Base-by-base conservation (phyloP, 2,888 invertebrate genomes). In the Nomada ferruginata region DNA sequence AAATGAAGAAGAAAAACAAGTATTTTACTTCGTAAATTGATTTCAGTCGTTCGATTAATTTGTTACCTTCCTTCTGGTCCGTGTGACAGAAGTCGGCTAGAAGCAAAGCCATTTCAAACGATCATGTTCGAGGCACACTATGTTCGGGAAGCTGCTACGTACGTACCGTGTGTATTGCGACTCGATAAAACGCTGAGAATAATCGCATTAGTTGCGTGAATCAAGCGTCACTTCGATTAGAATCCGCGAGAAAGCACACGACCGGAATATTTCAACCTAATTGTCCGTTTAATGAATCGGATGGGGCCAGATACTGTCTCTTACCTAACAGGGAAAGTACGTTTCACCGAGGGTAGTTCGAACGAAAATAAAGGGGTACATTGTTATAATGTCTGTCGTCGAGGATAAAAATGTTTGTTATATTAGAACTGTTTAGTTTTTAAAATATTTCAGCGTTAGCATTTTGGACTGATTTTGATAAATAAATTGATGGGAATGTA, bases 61-160 rank as follows among this genome's bases (percentile, higher is more conserved):
- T 74, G 88, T 93, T 93, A 93, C 93, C 92, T 93, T 93, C 90
- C 92, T 93, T 91, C 91, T 92, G 88, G 91, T 93, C 93, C 93
- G 92, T 91, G 92, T 90, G 89, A 92, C 89, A 90, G 90, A 91
- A 91, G 92, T 92, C 85, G 92, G 92, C 93, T 93, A 91, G 88
- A 93, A 93, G 92, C 92, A 93, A 92, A 92, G 92, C 93, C 92
- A 91, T 91, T 91, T 91, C 89, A 91, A 90, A 91, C 89, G 90
- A 87, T 93, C 93, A 92, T 90, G 86, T 91, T 89, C 87, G 85
- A 88, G 83, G 83, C 87, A 83, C 71, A 74, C 71, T 71, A 18
- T 69, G 29, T 69, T 69, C 44, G 68, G 73, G 36, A 65, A 76
- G 65, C 77, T 86, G 78, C 69, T 60, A 76, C 66, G 70, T 87